Percentiles rank a stretch among this genome's conserved stretches.
These are phyloP conservation scores for Diadema setosum DNA, from an alignment of 35 echinoderm and acorn worm species.

Conservation along the genomic window DNA sequence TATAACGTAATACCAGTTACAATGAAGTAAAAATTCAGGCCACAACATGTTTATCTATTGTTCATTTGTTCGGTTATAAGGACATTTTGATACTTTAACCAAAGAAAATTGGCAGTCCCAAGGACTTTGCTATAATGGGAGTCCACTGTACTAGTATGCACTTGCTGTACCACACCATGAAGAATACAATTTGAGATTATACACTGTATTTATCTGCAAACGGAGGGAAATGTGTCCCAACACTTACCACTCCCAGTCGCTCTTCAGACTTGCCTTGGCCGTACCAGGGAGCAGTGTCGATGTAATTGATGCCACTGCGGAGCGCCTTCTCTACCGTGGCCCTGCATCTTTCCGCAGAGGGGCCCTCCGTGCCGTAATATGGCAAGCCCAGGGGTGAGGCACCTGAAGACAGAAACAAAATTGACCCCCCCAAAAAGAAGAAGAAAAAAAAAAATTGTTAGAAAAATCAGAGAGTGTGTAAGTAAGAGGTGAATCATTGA, in stretches of 20 bases:
- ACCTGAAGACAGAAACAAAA: too few relatives aligned
- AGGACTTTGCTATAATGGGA: too few relatives aligned
- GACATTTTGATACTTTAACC: too few relatives aligned
- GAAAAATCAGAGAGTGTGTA: background rate
- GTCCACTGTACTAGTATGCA: too few relatives aligned
- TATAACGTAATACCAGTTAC: too few relatives aligned
- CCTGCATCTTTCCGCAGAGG: background rate
- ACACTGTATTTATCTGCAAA: background rate
- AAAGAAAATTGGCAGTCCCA: too few relatives aligned
- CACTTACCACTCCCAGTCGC: conserved; percentile 68
- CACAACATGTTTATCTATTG: too few relatives aligned
- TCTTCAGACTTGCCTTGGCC: conserved; percentile 75
- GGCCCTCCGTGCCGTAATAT: conserved; percentile 25
- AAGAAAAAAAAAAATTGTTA: background rate
- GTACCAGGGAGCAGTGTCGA: conserved; percentile 91
- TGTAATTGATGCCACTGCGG: conserved; percentile 80
- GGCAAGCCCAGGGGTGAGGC: conserved; percentile 45
- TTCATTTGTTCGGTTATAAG: too few relatives aligned
- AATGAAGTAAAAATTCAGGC: too few relatives aligned
- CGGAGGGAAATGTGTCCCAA: background rate
- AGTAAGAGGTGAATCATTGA: background rate
- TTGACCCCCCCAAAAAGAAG: background rate
- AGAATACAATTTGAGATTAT: too few relatives aligned
- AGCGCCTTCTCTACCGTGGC: conserved; percentile 32
- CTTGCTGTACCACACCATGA: too few relatives aligned